Evolutionary conservation across 2,797 vertebrate genomes (phyloP), one percentile per base, ranked within the genome.

Genomic region (Rhynchotus rufescens): DNA sequence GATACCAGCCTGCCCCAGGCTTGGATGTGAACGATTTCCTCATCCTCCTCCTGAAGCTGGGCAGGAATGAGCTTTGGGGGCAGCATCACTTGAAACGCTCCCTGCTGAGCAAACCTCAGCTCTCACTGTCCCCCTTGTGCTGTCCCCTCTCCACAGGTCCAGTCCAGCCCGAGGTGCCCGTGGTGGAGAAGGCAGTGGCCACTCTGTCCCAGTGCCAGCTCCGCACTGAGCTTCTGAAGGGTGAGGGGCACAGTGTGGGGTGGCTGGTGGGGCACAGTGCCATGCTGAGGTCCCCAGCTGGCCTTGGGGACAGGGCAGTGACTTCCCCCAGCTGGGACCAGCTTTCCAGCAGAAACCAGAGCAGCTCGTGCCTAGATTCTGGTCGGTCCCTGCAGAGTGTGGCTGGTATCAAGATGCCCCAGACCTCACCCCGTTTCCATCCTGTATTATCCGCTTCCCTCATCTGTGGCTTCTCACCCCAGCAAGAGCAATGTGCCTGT

Each of bases 221-320:
- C 75, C 92, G 93, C 84, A 64, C 54, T 6, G 4, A 68, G 25
- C 92, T 97, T 65, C 87, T 84, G 61, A 92, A 77, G 10, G 94
- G 97, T 96, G 76, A 95, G 94, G 17, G 83, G 23, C 38, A 45
- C 0, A 1, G 38, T 23, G 25, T 32, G 51, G 51, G 32, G 83
- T 10, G 3, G 6, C 6, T 69, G 44, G n/a, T 5, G 26, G 40
- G 26, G 42, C 23, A 36, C 36, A 68, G 42, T 17, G 32, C 28
- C 30, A 17, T 0, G 0, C 22, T 64, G 52, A 34, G n/a, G 13
- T 86, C 30, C 28, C 23, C 49, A 81, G 56, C 28, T 54, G 52
- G 15, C 28, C 52, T 54, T 54, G 52, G 52, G 52, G 28, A 19
- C 9, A 54, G 65, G 47, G 42, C 36, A 76, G 49, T 38, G 54